Percentiles rank a stretch among this genome's conserved stretches.
These are phyloP conservation scores for Deilephila elpenor DNA, from an alignment of 2,888 invertebrate genomes.

Conservation along the genomic window DNA sequence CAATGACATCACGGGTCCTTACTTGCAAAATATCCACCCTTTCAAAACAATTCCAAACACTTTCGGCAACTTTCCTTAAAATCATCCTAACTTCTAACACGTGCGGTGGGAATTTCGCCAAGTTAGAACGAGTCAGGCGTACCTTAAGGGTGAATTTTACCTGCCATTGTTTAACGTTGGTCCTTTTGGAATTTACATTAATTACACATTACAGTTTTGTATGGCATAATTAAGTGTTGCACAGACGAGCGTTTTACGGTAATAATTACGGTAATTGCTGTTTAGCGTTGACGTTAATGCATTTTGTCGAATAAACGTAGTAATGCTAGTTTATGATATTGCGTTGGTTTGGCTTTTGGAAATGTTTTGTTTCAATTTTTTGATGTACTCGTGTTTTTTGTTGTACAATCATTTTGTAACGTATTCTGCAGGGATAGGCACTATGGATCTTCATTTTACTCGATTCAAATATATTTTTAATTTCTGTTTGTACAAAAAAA, in stretches of 20 bases:
- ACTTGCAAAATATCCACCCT: constrained; percentile 5
- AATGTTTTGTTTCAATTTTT: too few relatives aligned
- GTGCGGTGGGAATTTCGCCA: constrained; percentile 1
- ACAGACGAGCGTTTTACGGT: constrained; percentile 41
- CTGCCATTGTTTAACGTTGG: constrained; percentile 62
- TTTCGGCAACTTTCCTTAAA: constrained; percentile 29
- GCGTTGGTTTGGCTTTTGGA: not conserved
- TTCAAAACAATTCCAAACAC: constrained; percentile 19
- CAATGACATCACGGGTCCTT: not conserved
- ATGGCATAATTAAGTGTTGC: constrained; percentile 65
- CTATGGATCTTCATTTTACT: too few relatives aligned
- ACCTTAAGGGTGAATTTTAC: constrained; percentile 61
- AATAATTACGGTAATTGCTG: constrained; percentile 28
- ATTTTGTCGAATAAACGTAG: constrained; percentile 19
- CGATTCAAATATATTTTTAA: too few relatives aligned
- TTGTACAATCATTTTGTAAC: too few relatives aligned
- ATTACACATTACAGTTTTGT: constrained; percentile 71
- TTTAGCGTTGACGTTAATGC: constrained; percentile 29
- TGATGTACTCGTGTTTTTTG: too few relatives aligned
- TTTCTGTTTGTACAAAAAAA: too few relatives aligned
- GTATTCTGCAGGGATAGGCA: too few relatives aligned
- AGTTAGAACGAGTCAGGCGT: constrained; percentile 23
- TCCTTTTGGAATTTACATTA: constrained; percentile 75
- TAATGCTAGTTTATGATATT: constrained; percentile 11
- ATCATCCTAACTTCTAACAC: constrained; percentile 30